Evolutionary conservation across 2,888 invertebrate genomes (phyloP), one percentile per base, ranked within the genome.

Genomic region (Hydrotaea diabolus): DNA sequence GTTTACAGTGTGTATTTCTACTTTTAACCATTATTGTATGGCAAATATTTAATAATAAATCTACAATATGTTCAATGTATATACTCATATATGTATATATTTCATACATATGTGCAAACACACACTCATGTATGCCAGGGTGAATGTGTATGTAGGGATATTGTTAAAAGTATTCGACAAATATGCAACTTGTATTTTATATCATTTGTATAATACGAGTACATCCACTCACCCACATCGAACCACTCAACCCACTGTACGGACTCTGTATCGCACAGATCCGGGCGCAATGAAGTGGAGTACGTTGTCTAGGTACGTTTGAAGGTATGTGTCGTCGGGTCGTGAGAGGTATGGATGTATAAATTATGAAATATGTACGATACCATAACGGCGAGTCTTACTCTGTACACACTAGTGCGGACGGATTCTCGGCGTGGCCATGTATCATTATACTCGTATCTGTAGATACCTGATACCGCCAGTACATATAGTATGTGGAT

Each of bases 41-140:
- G 69, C 82, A 82, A 82, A 82, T 78, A 82, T 82, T 82, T 71
- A 74, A 74, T 71, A 77, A 78, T 71, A 62, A 74, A 78, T 62
- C 26, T 59, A 78, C 73, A 82, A 71, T 82, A 74, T 78, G 77
- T 75, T 74, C 9, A 62, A 74, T 69, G 69, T 82, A 43, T n/a
- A n/a, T n/a, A n/a, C n/a, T n/a, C n/a, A n/a, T n/a, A n/a, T n/a
- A n/a, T n/a, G n/a, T 8, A 43, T 49, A 49, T 49, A 73, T 74
- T 74, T 19, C 46, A 74, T 69, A n/a, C 15, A 26, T 13, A 59
- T 59, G 3, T 31, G 17, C 19, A 53, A 5, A 55, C 55, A 39
- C 17, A 55, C 55, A 39, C 13, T 21, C 55, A 77, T 66, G 49
- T 57, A 55, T 17, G 49, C 26, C 7, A 13, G 43, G 39, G 39